Evolutionary conservation across 2,797 vertebrate species (phyloP), one percentile per base, ranked within the genome.

Genomic region (Graptemys geographica): DNA sequence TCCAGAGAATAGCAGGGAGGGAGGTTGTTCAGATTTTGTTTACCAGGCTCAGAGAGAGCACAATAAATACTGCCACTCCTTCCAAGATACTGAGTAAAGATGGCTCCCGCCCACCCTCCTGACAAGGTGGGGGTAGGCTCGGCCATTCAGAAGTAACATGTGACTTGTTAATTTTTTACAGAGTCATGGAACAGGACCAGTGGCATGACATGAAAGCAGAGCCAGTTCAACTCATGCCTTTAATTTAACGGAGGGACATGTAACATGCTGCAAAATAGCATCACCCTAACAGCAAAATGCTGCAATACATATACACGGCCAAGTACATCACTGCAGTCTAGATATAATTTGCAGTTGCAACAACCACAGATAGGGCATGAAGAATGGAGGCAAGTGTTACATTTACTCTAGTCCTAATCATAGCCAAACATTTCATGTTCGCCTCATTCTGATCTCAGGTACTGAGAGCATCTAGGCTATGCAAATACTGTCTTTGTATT

Each of bases 401-500:
- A 69, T 37, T 69, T 69, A 69, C 65, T 69, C 23, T 69, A 69
- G 19, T n/a, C 15, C 62, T 21, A 69, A 69, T n/a, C 19, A 37
- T 37, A 69, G 65, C n/a, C 65, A 69, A 69, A 69, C 65, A 69
- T 37, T 69, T 69, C 33, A 37, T 69, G n/a, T 69, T 37, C 65
- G 21, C n/a, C 19, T 37, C 18, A 27, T 28, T 47, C 74, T 49
- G 44, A 81, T 0, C 81, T 89, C 56, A 41, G 7, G 8, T 0
- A 0, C 13, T 6, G 44, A 15, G 31, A 57, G 12, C 25, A 11
- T 27, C 87, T 81, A 28, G 51, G 37, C 84, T 96, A 90, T 10
- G 4, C 53, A 31, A 6, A 2, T 1, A 11, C 23, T 10, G 62
- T 79, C 57, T 74, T 80, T 59, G 31, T 69, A 37, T 69, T 86